Conservation (phyloP, 1,140 invertebrate genomes). For the Sitobion miscanthi region DNA sequence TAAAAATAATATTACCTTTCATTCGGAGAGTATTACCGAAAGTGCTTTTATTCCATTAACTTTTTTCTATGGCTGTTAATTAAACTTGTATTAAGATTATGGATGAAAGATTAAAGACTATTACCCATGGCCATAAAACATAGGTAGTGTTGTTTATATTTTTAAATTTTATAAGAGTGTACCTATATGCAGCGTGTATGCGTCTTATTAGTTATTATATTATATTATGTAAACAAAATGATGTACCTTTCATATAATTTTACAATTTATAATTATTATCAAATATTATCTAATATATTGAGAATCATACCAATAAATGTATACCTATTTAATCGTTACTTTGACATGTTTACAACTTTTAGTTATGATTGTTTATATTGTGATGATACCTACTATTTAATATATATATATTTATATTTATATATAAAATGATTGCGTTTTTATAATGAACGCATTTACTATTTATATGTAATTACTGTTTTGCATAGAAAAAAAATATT, state of each 20-base stretch:
- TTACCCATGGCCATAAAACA: not conserved
- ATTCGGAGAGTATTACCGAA: not conserved
- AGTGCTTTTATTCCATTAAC: not conserved
- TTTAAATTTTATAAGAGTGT: not conserved
- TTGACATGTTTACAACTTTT: not conserved
- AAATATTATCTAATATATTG: slow-evolving; percentile 2
- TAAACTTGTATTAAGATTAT: not conserved
- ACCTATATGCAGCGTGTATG: not conserved
- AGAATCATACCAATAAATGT: not conserved
- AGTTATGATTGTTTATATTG: not conserved
- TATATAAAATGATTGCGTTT: not conserved
- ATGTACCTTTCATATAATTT: not conserved
- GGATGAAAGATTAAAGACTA: not conserved
- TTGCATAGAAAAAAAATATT: not conserved
- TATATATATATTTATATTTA: no score
- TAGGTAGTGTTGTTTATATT: not conserved
- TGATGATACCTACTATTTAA: not conserved
- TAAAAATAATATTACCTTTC: slow-evolving; percentile 16
- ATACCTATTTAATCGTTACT: not conserved
- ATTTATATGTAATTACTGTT: not conserved
- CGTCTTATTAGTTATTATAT: not conserved
- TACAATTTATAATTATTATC: not conserved
- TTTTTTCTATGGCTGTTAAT: not conserved
- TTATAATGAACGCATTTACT: no score
- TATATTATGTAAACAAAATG: slow-evolving; percentile 4